Percentiles rank a stretch among this genome's conserved stretches.
phyloP scores from a whole-genome alignment of 2,113 vertebrate species.

The Centropristis striata region DNA sequence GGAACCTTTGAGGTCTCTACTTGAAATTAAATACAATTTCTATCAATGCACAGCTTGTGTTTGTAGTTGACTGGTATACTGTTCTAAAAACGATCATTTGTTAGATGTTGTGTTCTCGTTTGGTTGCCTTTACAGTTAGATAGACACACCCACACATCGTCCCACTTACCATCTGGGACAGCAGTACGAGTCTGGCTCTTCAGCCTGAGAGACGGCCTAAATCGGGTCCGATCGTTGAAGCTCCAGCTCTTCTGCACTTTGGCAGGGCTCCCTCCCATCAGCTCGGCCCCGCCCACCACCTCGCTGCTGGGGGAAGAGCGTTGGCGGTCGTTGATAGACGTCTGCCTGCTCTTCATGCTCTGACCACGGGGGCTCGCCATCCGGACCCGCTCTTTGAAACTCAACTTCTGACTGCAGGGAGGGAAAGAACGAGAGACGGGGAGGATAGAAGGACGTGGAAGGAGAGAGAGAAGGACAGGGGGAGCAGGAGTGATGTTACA shows the following conservation, averaged over 20 bases:
- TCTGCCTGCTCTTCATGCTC: constrained; percentile 94
- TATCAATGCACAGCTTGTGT: neutral
- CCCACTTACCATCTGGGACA: constrained; percentile 88
- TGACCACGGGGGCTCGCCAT: constrained; percentile 98
- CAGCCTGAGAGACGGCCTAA: constrained; percentile 93
- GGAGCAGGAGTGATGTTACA: neutral
- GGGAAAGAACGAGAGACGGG: constrained; percentile 20
- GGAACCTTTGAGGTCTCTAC: neutral
- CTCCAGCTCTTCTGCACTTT: constrained; percentile 99
- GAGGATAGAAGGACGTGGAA: neutral
- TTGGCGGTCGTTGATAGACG: constrained; percentile 91
- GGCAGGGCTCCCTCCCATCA: constrained; percentile 90
- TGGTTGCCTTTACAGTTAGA: neutral
- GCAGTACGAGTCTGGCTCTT: constrained; percentile 95
- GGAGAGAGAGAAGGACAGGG: neutral
- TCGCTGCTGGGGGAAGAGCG: constrained; percentile 93
- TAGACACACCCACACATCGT: neutral
- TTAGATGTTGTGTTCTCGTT: neutral
- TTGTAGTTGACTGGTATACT: neutral
- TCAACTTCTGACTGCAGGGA: constrained; percentile 94
- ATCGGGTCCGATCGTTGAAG: constrained; percentile 97
- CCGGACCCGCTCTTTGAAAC: constrained; percentile 97
- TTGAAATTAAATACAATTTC: neutral
- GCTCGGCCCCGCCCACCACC: constrained; percentile 81
- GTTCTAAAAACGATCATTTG: neutral